Conservation (phyloP, 2,888 invertebrate species). For the Nemapogon koenigi region DNA sequence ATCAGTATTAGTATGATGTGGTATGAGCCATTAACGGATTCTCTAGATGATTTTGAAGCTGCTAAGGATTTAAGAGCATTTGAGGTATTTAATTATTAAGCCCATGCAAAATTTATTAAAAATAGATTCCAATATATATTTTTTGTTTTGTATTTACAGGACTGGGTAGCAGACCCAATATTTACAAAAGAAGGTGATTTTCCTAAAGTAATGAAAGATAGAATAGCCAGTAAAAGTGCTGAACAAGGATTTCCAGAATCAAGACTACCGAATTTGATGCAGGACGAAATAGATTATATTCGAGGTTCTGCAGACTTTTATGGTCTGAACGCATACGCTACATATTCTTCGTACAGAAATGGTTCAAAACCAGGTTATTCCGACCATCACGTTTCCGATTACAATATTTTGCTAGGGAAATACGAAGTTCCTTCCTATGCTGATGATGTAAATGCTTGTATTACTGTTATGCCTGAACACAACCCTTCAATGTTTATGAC, state of each 20-base stretch:
- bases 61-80: conserved; percentile 52
- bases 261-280: conserved; percentile 55
- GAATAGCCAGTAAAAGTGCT: conserved; percentile 48
- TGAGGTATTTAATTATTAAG: conserved; percentile 42
- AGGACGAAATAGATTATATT: conserved; percentile 58
- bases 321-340: conserved; percentile 69
- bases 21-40: conserved; percentile 41
- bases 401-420: conserved; percentile 3
- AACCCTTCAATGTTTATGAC: background rate
- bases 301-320: conserved; percentile 64
- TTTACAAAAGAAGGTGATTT: conserved; percentile 60
- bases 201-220: conserved; percentile 58
- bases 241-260: conserved; percentile 51
- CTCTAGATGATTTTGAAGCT: conserved; percentile 41
- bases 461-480: background rate
- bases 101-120: too few relatives aligned
- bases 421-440: conserved; percentile 5
- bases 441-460: conserved; percentile 1
- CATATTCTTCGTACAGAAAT: conserved; percentile 28
- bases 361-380: background rate
- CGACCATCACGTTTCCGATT: too few relatives aligned
- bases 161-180: conserved; percentile 40
- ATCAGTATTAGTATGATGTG: conserved; percentile 24
- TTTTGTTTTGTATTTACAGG: background rate
- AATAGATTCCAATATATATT: too few relatives aligned